Base-by-base conservation (phyloP, 2,888 invertebrate species). In the Nezara viridula region DNA sequence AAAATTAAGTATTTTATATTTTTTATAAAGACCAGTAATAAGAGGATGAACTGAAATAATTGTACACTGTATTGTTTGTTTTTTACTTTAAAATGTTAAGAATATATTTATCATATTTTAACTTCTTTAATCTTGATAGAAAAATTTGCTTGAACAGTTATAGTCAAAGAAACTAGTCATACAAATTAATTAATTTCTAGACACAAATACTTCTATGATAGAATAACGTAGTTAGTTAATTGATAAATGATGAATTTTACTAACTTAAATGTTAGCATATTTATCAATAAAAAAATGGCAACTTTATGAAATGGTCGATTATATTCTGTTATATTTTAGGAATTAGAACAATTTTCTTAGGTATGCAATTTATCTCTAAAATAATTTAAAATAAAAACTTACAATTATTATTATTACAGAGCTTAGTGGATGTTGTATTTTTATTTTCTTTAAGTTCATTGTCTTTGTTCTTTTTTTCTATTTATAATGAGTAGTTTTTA, bases 1-100 rank as follows among this genome's bases (percentile, higher is more conserved):
- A 37, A 73, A 19, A 21, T 27, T 12, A 73, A 73, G 37, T 73
- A 73, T 73, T 73, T 73, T 73, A 73, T 73, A 73, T 73, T 73
- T 73, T 73, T 73, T 37, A 73, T 73, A 19, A 73, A 66, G 9
- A n/a, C 10, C 4, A 55, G 14, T 32, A 73, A 32, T 37, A 73
- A 73, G 16, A 73, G 66, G 19, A 73, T 73, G 60, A 21, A 14
- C 32, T 60, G 32, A 32, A 60, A 60, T 60, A 60, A 60, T 60
- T 27, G 12, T 60, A 14, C 32, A 32, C 27, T 27, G 12, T 60
- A 60, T 27, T 27, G 27, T 27, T 27, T 2, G 7, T 27, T 60
- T 60, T 52, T 9, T 21, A 24, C 21, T n/a, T n/a, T n/a, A 24
- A 24, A 24, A 52, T 52, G 9, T 52, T 24, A 52, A 52, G 52